These are phyloP conservation scores for Dipodomys spectabilis DNA, from an alignment of 2,113 vertebrate species.

Conservation along the genomic window DNA sequence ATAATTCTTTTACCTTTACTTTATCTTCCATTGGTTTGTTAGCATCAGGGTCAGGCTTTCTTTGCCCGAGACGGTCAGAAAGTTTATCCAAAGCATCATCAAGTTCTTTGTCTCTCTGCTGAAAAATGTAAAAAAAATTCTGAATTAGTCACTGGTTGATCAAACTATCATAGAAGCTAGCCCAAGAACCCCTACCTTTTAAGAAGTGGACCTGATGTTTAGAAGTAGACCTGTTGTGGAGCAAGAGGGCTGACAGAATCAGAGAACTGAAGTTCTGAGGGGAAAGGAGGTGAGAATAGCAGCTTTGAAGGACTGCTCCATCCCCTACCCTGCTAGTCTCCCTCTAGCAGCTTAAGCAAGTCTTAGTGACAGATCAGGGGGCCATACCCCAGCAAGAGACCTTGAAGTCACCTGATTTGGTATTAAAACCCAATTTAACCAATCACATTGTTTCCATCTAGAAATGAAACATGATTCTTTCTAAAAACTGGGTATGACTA, in stretches of 20 bases:
- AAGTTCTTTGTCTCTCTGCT: conserved; percentile 79
- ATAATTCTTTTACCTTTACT: conserved; percentile 85
- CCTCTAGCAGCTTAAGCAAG: not conserved
- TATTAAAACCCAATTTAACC: not conserved
- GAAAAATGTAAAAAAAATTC: conserved; percentile 27
- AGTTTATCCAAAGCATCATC: conserved; percentile 86
- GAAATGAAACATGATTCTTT: not conserved
- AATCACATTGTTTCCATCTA: not conserved
- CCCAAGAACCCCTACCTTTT: not conserved
- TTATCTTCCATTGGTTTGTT: conserved; percentile 87
- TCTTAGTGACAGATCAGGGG: not conserved
- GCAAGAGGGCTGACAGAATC: too few species aligned
- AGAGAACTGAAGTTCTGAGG: not conserved
- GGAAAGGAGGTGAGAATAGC: not conserved
- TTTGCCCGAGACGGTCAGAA: conserved; percentile 85
- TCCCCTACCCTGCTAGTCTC: not conserved
- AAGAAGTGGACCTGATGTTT: not conserved
- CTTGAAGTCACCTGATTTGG: not conserved
- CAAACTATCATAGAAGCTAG: not conserved
- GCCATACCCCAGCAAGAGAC: not conserved
- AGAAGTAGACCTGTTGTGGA: too few species aligned
- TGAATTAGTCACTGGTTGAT: conserved; percentile 25
- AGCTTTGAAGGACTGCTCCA: too few species aligned
- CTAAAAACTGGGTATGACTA: not conserved
- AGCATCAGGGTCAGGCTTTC: conserved; percentile 86